Conservation (phyloP, 2,888 invertebrate species). For the Parnassius smintheus region DNA sequence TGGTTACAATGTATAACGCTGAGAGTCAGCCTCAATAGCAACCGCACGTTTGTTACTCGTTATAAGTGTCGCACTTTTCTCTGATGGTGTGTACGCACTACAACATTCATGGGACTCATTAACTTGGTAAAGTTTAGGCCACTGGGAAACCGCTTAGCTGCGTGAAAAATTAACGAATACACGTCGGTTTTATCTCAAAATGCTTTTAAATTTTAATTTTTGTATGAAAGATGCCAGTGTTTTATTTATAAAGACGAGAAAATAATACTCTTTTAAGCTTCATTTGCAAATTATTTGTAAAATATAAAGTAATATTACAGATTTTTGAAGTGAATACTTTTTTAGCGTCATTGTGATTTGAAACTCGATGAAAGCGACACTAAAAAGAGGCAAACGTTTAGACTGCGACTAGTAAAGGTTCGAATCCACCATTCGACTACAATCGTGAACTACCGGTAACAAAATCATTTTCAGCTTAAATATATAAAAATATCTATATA, state of each 20-base stretch:
- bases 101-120: conserved; percentile 22
- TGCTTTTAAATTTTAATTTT: conserved; percentile 17
- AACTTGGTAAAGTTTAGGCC: conserved; percentile 9
- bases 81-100: conserved; percentile 5
- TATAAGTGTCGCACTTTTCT: conserved; percentile 10
- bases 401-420: too few species aligned
- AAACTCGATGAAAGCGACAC: too few species aligned
- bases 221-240: neutral
- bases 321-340: too few species aligned
- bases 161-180: conserved; percentile 15
- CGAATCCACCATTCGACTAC: too few species aligned
- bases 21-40: conserved; percentile 26
- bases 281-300: neutral
- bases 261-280: conserved; percentile 9
- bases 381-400: too few species aligned
- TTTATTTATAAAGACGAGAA: neutral
- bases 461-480: too few species aligned
- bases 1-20: conserved; percentile 34
- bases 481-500: too few species aligned
- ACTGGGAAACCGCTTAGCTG: neutral
- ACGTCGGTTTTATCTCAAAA: neutral
- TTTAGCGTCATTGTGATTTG: too few species aligned
- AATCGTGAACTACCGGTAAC: too few species aligned
- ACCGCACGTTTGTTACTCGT: conserved; percentile 5
- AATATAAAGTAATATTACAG: too few species aligned